Percentiles rank a stretch among this genome's conserved stretches.
Evolutionary conservation across 2,888 invertebrate species (phyloP).

Genomic region (Nephrotoma appendiculata): DNA sequence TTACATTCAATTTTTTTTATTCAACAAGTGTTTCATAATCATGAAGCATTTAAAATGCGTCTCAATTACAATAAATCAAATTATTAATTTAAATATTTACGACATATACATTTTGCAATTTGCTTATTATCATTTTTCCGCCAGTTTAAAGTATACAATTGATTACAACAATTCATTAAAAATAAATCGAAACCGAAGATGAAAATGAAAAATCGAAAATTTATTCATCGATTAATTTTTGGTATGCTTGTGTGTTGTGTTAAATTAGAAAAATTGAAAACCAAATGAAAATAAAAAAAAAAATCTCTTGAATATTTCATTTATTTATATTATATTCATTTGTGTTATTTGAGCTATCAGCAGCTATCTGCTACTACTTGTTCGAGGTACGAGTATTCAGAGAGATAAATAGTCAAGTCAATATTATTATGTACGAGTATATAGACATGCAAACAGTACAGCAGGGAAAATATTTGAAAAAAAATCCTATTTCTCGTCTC

Average conservation of each 20-base stretch:
- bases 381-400: neutral
- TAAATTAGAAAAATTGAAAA: neutral
- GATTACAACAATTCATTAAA: neutral
- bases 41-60: neutral
- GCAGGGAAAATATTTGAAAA: neutral
- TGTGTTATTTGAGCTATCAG: neutral
- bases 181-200: neutral
- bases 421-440: neutral
- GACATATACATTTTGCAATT: neutral
- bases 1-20: too few relatives aligned
- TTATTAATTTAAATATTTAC: neutral
- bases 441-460: neutral
- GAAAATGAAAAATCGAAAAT: neutral
- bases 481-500: neutral
- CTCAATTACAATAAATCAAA: neutral
- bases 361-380: neutral
- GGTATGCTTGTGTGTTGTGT: neutral
- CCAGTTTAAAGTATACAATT: neutral
- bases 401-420: neutral
- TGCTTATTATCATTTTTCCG: neutral
- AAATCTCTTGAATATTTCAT: neutral
- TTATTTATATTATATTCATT: neutral
- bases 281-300: neutral
- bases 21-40: neutral
- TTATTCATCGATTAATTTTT: neutral